These are phyloP conservation scores for Scelioninae gen. 1 DNA, from an alignment of 2,888 invertebrate species.

Conservation along the genomic window DNA sequence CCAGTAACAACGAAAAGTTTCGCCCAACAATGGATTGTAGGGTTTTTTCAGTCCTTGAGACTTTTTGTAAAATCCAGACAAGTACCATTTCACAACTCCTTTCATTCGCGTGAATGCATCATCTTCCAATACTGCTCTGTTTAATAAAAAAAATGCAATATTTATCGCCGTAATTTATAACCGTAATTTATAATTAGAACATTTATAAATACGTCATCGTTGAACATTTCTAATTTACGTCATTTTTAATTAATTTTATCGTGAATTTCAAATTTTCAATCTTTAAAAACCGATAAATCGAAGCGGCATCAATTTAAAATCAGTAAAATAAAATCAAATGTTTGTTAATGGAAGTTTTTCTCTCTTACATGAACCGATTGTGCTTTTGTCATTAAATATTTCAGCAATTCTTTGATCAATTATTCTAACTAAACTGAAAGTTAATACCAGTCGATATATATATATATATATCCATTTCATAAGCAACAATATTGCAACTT, in stretches of 20 bases:
- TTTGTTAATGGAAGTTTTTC: neutral
- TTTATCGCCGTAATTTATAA: neutral
- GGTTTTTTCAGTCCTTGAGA: conserved; percentile 98
- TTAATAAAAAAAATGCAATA: conserved; percentile 6
- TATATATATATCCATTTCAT: neutral
- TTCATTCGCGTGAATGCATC: conserved; percentile 97
- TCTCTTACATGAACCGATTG: too few relatives aligned
- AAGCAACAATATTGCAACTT: too few relatives aligned
- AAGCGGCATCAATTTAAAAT: too few relatives aligned
- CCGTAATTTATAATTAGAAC: neutral
- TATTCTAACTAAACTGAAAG: neutral
- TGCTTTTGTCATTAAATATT: neutral
- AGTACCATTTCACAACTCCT: conserved; percentile 94
- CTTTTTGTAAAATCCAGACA: conserved; percentile 96
- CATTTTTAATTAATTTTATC: too few relatives aligned
- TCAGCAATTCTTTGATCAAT: neutral
- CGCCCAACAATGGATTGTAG: conserved; percentile 97
- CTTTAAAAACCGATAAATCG: too few relatives aligned
- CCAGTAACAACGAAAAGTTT: conserved; percentile 97
- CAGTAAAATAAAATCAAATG: neutral
- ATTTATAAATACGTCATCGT: neutral
- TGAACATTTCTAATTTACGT: too few relatives aligned
- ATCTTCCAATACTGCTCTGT: conserved; percentile 89
- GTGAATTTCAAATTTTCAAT: too few relatives aligned
- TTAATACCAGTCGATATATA: neutral